Conservation (phyloP, 2,888 invertebrate species). For the Limnephilus auricula region DNA sequence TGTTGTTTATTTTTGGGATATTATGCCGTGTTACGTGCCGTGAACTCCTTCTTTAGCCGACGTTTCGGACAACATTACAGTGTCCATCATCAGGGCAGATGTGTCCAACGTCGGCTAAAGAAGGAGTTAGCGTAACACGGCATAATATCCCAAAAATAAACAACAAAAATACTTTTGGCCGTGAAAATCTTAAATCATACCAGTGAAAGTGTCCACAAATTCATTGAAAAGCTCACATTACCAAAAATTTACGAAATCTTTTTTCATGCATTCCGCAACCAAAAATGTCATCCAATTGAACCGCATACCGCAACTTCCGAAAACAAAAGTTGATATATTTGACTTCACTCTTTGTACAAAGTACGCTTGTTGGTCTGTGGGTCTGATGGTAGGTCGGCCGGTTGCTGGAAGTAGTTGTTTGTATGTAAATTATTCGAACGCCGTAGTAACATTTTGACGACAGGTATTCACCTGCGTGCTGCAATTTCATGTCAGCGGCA, state of each 20-base stretch:
- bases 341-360: background rate
- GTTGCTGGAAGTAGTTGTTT: background rate
- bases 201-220: background rate
- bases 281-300: background rate
- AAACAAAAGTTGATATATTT: background rate
- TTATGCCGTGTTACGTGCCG: too few species aligned
- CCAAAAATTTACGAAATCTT: background rate
- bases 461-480: constrained; percentile 33
- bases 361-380: background rate
- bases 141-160: too few species aligned
- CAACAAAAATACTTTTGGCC: too few species aligned
- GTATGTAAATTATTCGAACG: constrained; percentile 11
- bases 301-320: background rate
- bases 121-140: too few species aligned
- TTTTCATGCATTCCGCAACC: background rate
- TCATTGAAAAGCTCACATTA: background rate
- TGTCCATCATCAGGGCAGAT: too few species aligned
- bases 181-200: too few species aligned
- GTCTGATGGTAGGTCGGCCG: background rate
- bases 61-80: too few species aligned
- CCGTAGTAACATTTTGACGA: constrained; percentile 34
- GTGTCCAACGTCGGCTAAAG: too few species aligned
- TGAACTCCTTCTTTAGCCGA: too few species aligned
- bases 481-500: constrained; percentile 20
- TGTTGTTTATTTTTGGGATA: too few species aligned